Evolutionary conservation across 2,888 invertebrate species (phyloP).

Genomic region (Kuschelorhynchus macadamiae): DNA sequence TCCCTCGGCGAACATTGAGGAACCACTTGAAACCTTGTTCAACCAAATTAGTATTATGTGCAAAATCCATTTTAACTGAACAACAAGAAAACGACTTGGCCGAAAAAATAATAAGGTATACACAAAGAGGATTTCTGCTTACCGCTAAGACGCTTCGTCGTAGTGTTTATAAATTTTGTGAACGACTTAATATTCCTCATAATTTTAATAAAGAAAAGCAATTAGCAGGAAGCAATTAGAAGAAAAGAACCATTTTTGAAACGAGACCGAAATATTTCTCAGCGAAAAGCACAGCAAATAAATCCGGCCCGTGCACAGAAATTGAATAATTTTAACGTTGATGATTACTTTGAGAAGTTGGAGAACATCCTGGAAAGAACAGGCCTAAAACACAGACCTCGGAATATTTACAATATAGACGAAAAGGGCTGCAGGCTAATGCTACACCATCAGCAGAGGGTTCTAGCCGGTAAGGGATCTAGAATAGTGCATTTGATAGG

Average conservation of each 20-base stretch:
- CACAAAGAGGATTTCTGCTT: conserved; percentile 17
- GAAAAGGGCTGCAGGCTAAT: conserved; percentile 57
- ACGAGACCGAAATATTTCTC: not conserved
- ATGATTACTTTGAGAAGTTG: conserved; percentile 9
- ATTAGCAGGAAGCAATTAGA: conserved; percentile 38
- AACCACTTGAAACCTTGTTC: no score
- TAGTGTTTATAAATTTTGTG: conserved; percentile 31
- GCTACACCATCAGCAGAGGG: conserved; percentile 55
- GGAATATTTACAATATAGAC: conserved; percentile 58
- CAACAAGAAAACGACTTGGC: conserved; percentile 36
- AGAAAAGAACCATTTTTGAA: conserved; percentile 1
- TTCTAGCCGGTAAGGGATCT: conserved; percentile 54
- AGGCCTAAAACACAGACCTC: conserved; percentile 5
- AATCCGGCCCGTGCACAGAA: conserved; percentile 55
- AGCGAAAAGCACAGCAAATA: conserved; percentile 45
- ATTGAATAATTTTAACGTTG: conserved; percentile 35
- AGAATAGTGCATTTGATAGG: conserved; percentile 57
- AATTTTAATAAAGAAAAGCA: conserved; percentile 34
- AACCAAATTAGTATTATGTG: conserved; percentile 6
- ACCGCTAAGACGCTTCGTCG: conserved; percentile 25
- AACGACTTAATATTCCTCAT: conserved; percentile 21
- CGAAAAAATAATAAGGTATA: not conserved
- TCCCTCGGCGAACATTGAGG: no score
- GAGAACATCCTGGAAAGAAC: not conserved
- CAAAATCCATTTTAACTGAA: conserved; percentile 17